These are phyloP conservation scores for Macrotrachela quadricornifera DNA, from an alignment of 1,140 invertebrate genomes.

Conservation along the genomic window DNA sequence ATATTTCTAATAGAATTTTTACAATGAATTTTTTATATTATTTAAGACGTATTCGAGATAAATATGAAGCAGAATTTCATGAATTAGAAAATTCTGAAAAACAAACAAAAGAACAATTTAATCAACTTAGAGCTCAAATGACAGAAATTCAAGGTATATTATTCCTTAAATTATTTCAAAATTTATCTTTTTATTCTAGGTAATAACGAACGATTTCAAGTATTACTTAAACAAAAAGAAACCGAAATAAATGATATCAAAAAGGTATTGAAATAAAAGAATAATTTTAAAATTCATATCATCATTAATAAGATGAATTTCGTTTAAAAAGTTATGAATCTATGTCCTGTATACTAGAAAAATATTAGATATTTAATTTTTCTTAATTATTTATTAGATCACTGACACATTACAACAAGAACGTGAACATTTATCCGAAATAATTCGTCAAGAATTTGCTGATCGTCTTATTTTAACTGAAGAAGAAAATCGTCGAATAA, in stretches of 20 bases:
- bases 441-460: constrained; percentile 30
- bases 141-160: background rate
- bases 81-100: constrained; percentile 28
- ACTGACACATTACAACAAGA: constrained; percentile 27
- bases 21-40: background rate
- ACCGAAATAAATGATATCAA: constrained; percentile 25
- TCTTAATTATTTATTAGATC: constrained; percentile 13
- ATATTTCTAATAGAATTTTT: background rate
- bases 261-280: constrained; percentile 23
- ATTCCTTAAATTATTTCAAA: too few species aligned
- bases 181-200: background rate
- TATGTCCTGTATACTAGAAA: background rate
- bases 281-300: too few species aligned
- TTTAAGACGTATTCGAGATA: constrained; percentile 26
- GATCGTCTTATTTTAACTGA: constrained; percentile 29
- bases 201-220: constrained; percentile 27
- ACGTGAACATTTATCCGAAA: constrained; percentile 26
- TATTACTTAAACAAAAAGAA: constrained; percentile 27
- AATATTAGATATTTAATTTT: background rate
- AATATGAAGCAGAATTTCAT: constrained; percentile 26
- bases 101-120: constrained; percentile 26
- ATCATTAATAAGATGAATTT: too few species aligned
- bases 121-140: constrained; percentile 24
- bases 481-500: constrained; percentile 29
- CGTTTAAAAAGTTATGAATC: too few species aligned